Evolutionary conservation across 2,888 invertebrate species (phyloP), one percentile per base, ranked within the genome.

Genomic region (Oasisia sp.): DNA sequence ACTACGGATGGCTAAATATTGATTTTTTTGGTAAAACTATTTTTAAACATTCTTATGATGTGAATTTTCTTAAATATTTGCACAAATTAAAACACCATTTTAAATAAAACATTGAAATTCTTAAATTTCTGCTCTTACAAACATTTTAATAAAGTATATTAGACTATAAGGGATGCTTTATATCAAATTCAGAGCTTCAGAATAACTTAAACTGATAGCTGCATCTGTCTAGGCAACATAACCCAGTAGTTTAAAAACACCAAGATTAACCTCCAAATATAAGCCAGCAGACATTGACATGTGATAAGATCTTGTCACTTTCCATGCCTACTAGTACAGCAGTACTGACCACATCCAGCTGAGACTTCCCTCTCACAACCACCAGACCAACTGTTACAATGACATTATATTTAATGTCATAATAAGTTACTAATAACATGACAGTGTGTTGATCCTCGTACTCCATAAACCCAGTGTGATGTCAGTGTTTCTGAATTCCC

Each of bases 401-500:
- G 74, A 74, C 74, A 74, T 74, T 74, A 74, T 74, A 74, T n/a
- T 74, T 74, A 74, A 74, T 74, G 74, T n/a, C 74, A 27, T 19
- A n/a, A 74, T 74, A 74, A 74, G 74, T 74, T 74, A 74, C 74
- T 74, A 74, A 74, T 74, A 74, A 74, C 74, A 19, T 74, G 74
- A 74, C 74, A 74, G n/a, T n/a, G 19, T 74, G 74, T 74, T 74
- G 74, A 74, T 27, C 74, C 3, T 5, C 27, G 27, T 19, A 74
- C 74, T 74, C 27, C 74, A 74, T 19, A 74, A 74, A 74, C 27
- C 27, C 74, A 74, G 27, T 74, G 27, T 27, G 5, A 74, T 27
- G n/a, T 74, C n/a, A 74, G n/a, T 3, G 27, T 74, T 74, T 27
- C 4, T 19, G 19, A 0, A 14, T 50, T 50, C 50, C 50, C 9